Conservation (phyloP, 1,140 invertebrate species). For the Rhizoglyphus robini region DNA sequence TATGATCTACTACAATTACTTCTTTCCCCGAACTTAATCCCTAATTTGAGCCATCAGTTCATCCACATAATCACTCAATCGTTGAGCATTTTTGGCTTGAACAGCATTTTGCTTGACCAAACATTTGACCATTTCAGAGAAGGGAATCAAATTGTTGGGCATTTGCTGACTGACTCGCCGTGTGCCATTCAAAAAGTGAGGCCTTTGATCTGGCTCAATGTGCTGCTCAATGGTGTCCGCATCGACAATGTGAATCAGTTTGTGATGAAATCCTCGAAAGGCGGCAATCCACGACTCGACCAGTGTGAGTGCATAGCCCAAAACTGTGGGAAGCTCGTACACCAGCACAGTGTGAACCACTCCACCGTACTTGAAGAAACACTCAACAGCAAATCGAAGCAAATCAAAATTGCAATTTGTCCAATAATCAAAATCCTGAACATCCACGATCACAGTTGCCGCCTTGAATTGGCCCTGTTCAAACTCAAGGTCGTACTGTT, state of each 20-base stretch:
- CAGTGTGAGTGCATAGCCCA: background rate
- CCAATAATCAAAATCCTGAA: background rate
- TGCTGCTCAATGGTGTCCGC: background rate
- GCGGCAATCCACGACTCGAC: background rate
- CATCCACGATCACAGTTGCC: background rate
- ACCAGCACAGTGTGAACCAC: background rate
- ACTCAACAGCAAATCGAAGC: background rate
- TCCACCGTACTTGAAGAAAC: background rate
- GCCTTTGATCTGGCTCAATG: background rate
- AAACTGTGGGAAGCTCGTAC: background rate
- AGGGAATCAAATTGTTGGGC: too few species aligned
- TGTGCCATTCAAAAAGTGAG: background rate
- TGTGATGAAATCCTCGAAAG: background rate
- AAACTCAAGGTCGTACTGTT: background rate
- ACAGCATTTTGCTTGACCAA: too few species aligned
- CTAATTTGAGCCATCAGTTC: too few species aligned
- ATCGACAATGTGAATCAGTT: background rate
- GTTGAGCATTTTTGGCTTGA: too few species aligned
- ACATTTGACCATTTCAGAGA: too few species aligned
- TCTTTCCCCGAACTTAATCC: too few species aligned
- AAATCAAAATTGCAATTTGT: background rate
- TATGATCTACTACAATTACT: too few species aligned
- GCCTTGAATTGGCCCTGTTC: background rate
- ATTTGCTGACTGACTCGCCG: too few species aligned
- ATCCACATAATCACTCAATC: too few species aligned